A percentile compares a stretch with the other conserved stretches of the same genome.
Evolutionary conservation across 2,888 invertebrate species (phyloP).

Genomic region (Diplolepis rosae): DNA sequence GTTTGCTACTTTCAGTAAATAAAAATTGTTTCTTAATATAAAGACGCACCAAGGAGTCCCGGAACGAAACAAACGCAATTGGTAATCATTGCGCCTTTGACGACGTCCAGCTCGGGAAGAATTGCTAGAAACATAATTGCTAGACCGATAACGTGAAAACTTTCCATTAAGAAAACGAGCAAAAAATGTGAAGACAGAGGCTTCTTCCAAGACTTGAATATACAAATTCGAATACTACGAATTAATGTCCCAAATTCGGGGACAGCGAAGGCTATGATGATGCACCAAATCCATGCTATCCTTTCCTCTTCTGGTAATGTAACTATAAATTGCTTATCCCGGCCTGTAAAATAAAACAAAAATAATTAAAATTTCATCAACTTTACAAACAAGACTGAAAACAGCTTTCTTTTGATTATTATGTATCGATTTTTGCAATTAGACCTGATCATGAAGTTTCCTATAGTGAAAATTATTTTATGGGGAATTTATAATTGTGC

Average conservation of each 20-base stretch:
- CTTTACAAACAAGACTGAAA: too few relatives aligned
- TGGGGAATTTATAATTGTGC: too few relatives aligned
- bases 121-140: slow-evolving; percentile 91
- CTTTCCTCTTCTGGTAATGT: slow-evolving; percentile 89
- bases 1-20: too few relatives aligned
- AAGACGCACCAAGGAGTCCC: slow-evolving; percentile 78
- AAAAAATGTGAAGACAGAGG: slow-evolving; percentile 81
- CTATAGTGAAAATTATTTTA: too few relatives aligned
- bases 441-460: too few relatives aligned
- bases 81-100: slow-evolving; percentile 96
- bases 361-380: too few relatives aligned
- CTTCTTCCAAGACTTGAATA: slow-evolving; percentile 90
- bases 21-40: background rate
- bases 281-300: slow-evolving; percentile 94
- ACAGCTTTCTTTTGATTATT: too few relatives aligned
- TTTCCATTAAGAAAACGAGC: slow-evolving; percentile 87
- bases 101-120: slow-evolving; percentile 93
- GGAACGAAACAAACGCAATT: slow-evolving; percentile 96
- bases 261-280: slow-evolving; percentile 89
- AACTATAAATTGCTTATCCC: slow-evolving; percentile 89
- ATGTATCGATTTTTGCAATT: too few relatives aligned
- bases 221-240: slow-evolving; percentile 89
- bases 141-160: slow-evolving; percentile 90
- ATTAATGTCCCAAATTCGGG: slow-evolving; percentile 93
- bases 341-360: slow-evolving; percentile 78